A percentile compares a stretch with the other conserved stretches of the same genome.
Conservation (phyloP, 1,140 invertebrate genomes). For the Bacillus rossius region DNA sequence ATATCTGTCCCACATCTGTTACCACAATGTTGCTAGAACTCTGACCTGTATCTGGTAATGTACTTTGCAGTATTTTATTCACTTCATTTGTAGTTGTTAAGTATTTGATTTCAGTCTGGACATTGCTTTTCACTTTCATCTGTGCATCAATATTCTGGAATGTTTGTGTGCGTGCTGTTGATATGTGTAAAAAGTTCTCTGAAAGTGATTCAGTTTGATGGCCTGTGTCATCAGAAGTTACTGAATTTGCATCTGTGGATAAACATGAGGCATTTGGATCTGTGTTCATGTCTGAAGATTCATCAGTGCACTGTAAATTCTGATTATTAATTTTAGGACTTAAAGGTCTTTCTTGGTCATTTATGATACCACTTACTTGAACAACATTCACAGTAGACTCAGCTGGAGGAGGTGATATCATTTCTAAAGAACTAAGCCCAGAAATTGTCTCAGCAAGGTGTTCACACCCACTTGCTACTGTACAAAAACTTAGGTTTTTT, state of each 20-base stretch:
- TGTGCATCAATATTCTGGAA: not conserved
- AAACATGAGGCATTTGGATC: not conserved
- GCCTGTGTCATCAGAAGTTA: not conserved
- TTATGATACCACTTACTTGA: conserved; percentile 40
- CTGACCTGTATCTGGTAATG: not conserved
- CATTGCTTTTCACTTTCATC: not conserved
- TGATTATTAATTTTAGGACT: not conserved
- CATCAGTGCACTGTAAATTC: not conserved
- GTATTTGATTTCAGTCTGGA: conserved; percentile 8
- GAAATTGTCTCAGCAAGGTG: conserved; percentile 45
- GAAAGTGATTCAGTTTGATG: not conserved
- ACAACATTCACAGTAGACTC: conserved; percentile 54
- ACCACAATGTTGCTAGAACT: not conserved
- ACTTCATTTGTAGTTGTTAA: conserved; percentile 14
- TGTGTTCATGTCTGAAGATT: conserved; percentile 2
- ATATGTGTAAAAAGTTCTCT: not conserved
- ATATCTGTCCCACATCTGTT: not conserved
- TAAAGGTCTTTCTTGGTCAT: not conserved
- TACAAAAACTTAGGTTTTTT: not conserved
- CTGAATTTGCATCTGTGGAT: not conserved
- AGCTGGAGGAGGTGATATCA: conserved; percentile 47
- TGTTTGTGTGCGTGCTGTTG: not conserved
- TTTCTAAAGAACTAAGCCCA: conserved; percentile 48
- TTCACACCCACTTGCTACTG: conserved; percentile 22
- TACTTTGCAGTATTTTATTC: conserved; percentile 13